Conservation (phyloP, 2,888 invertebrate genomes). For the Salticus scenicus region DNA sequence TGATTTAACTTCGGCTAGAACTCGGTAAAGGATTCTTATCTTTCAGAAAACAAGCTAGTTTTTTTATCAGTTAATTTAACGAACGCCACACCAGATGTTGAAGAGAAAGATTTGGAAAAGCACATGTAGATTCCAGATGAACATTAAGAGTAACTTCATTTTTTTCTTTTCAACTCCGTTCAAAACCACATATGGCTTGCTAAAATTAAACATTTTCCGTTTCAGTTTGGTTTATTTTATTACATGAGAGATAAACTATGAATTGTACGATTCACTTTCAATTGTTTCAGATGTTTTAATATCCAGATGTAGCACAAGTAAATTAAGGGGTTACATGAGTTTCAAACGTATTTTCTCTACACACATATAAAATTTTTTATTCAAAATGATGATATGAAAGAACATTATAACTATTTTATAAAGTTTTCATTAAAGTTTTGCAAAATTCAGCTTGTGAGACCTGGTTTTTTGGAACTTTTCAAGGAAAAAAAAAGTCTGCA, state of each 20-base stretch:
- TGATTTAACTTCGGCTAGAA: constrained; percentile 14
- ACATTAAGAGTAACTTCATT: neutral
- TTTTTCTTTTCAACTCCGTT: neutral
- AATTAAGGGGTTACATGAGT: no score
- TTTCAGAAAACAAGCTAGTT: neutral
- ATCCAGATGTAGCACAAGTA: no score
- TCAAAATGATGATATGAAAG: no score
- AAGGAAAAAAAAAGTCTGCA: no score
- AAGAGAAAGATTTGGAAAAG: neutral
- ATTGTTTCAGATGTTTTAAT: no score
- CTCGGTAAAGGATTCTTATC: neutral
- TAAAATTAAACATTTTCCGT: neutral
- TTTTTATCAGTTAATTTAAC: neutral
- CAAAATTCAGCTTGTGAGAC: no score
- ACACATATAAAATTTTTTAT: no score
- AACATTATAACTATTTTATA: no score
- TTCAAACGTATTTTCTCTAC: no score
- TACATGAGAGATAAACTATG: neutral
- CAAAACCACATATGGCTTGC: neutral
- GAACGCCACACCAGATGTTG: neutral
- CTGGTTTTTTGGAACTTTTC: no score
- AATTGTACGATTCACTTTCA: neutral
- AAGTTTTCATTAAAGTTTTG: no score
- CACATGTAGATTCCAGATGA: neutral
- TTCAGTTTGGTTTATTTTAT: no score